Conservation (phyloP, 2,888 invertebrate species). For the Lymantria dispar region DNA sequence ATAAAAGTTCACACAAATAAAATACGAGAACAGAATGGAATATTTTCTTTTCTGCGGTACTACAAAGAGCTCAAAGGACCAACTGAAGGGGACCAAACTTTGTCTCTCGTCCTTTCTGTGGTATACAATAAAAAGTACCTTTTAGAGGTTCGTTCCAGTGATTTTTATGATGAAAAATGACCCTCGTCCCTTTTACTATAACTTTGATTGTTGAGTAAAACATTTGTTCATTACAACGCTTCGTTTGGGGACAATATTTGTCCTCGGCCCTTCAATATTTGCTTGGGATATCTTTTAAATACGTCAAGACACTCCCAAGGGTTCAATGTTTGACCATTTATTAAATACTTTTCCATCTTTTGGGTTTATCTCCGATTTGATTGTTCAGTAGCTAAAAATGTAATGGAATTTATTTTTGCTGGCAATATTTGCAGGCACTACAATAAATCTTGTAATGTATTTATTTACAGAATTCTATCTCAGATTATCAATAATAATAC, state of each 20-base stretch:
- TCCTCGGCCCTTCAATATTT: conserved; percentile 25
- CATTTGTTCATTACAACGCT: conserved; percentile 61
- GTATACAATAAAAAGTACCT: conserved; percentile 53
- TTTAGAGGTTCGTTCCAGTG: conserved; percentile 39
- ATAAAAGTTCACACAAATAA: not conserved
- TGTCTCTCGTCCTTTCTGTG: conserved; percentile 48
- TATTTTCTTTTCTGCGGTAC: conserved; percentile 27
- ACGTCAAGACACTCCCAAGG: conserved; percentile 13
- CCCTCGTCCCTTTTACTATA: conserved; percentile 38
- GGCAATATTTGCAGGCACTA: too few relatives aligned
- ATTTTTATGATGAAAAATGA: conserved; percentile 72
- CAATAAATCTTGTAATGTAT: too few relatives aligned
- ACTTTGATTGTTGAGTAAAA: conserved; percentile 58
- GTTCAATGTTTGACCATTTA: conserved; percentile 30
- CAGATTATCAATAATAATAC: too few relatives aligned
- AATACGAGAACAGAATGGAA: conserved; percentile 18
- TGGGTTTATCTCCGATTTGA: too few relatives aligned
- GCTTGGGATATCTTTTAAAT: conserved; percentile 22
- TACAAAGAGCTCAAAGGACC: conserved; percentile 45
- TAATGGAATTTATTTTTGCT: not conserved
- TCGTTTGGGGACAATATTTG: conserved; percentile 31
- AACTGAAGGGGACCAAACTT: conserved; percentile 59
- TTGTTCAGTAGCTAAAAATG: too few relatives aligned
- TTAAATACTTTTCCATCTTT: conserved; percentile 20
- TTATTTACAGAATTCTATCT: too few relatives aligned